Percentiles rank a stretch among this genome's conserved stretches.
Conservation (phyloP, 37 sponge, comb jelly and placozoan species). For the Ephydatia muelleri region DNA sequence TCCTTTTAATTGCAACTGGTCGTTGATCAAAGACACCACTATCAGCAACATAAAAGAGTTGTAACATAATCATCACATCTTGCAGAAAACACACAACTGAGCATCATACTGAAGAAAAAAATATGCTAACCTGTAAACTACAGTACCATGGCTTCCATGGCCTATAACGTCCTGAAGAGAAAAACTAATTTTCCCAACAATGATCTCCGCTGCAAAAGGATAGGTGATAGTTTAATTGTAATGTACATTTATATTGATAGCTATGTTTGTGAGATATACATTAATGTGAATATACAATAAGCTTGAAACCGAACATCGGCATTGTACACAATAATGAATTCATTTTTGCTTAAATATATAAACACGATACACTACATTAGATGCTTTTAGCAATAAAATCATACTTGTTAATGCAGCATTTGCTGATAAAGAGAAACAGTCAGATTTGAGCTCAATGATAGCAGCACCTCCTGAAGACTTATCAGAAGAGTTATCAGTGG, state of each 20-base stretch:
- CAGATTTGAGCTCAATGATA: background rate
- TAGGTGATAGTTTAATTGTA: too few relatives aligned
- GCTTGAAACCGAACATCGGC: too few relatives aligned
- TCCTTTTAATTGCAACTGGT: constrained; percentile 88
- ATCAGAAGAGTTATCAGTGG: background rate
- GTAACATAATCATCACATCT: background rate
- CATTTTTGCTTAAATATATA: too few relatives aligned
- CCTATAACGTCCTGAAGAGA: constrained; percentile 64
- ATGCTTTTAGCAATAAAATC: too few relatives aligned
- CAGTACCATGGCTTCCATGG: constrained; percentile 85
- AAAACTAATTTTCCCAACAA: constrained; percentile 80
- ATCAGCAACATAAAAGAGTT: too few relatives aligned
- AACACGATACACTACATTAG: too few relatives aligned
- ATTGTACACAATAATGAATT: too few relatives aligned
- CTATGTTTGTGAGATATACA: background rate
- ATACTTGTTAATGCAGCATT: too few relatives aligned
- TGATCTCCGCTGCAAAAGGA: constrained; percentile 22
- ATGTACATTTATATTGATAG: background rate
- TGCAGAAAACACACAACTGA: background rate
- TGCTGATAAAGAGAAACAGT: too few relatives aligned
- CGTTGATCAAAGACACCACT: constrained; percentile 92
- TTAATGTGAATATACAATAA: too few relatives aligned
- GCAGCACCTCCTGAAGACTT: background rate
- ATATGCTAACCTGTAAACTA: constrained; percentile 76
- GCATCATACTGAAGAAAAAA: background rate